phyloP scores from a whole-genome alignment of 1,140 invertebrate genomes.

The Pachypeltis micranthus region DNA sequence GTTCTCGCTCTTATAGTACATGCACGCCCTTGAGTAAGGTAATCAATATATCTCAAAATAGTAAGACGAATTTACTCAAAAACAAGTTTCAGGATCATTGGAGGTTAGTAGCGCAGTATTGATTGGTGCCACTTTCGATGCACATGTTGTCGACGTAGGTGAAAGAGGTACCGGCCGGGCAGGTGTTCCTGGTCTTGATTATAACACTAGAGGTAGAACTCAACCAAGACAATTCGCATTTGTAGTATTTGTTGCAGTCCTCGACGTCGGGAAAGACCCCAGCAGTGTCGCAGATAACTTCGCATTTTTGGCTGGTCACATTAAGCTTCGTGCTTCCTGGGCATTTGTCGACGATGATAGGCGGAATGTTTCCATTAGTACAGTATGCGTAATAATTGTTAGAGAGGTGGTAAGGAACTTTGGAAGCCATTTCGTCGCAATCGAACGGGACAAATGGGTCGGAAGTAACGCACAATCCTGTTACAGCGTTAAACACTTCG shows the following conservation, averaged over 20 bases:
- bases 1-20: too few species aligned
- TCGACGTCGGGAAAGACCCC: not conserved
- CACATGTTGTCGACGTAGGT: too few species aligned
- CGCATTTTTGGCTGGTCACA: constrained; percentile 7
- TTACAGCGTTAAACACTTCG: not conserved
- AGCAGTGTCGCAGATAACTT: not conserved
- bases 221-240: not conserved
- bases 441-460: not conserved
- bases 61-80: too few species aligned
- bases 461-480: not conserved
- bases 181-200: not conserved
- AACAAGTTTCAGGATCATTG: too few species aligned
- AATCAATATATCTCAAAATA: too few species aligned
- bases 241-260: constrained; percentile 16
- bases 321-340: constrained; percentile 10
- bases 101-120: too few species aligned
- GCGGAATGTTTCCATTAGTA: not conserved
- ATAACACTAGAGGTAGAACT: not conserved
- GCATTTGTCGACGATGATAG: constrained; percentile 13
- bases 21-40: too few species aligned
- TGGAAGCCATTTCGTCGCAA: not conserved
- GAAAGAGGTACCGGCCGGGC: constrained; percentile 1
- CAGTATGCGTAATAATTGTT: constrained; percentile 12
- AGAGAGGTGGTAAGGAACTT: not conserved
- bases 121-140: too few species aligned